phyloP scores from a whole-genome alignment of 2,888 invertebrate genomes.

The Tachina grossa region DNA sequence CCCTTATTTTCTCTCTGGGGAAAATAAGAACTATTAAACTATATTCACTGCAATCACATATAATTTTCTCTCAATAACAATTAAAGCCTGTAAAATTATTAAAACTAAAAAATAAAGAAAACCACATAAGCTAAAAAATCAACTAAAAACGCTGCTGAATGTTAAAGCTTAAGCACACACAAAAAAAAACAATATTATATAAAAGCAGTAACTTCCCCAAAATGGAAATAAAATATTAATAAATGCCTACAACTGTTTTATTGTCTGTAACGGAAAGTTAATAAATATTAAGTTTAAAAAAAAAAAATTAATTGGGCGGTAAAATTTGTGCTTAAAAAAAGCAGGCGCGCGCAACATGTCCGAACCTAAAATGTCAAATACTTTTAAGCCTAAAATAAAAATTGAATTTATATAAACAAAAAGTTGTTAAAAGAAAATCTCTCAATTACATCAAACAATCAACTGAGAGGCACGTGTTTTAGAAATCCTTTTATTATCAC shows the following conservation, averaged over 20 bases:
- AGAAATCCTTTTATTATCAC: not conserved
- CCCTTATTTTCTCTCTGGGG: not conserved
- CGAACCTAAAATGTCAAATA: not conserved
- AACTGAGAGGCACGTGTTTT: conserved; percentile 16
- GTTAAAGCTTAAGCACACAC: not conserved
- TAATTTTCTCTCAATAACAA: not conserved
- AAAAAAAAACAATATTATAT: not conserved
- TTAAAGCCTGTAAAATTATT: not conserved
- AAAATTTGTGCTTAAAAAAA: not conserved
- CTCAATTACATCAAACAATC: not conserved
- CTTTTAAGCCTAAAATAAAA: not conserved
- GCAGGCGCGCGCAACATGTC: not conserved
- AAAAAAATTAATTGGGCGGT: not conserved
- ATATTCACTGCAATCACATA: not conserved
- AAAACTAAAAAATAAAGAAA: not conserved
- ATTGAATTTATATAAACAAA: no score
- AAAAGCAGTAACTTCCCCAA: not conserved
- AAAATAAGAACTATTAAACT: not conserved
- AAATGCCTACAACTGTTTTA: conserved; percentile 4
- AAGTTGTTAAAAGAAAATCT: no score
- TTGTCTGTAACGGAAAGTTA: conserved; percentile 66
- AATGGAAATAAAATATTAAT: not conserved
- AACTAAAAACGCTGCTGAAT: not conserved
- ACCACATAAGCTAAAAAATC: not conserved
- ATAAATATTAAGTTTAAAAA: conserved; percentile 30